phyloP scores from a whole-genome alignment of 2,797 vertebrate species.

The Cossypha niveicapilla region DNA sequence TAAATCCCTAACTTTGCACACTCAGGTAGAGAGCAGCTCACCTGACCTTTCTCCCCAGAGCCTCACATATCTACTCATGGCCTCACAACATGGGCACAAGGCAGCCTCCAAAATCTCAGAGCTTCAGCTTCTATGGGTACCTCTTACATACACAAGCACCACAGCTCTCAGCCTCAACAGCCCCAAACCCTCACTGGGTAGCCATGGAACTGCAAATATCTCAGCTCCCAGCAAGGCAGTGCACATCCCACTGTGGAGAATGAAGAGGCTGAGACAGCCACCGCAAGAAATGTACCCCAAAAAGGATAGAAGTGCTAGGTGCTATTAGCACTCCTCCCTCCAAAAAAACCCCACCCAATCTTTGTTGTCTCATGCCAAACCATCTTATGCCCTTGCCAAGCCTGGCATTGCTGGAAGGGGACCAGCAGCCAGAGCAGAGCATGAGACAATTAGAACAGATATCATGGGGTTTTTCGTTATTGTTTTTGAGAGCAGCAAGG shows the following conservation, averaged over 20 bases:
- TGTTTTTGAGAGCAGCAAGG: neutral
- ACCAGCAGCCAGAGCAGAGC: neutral
- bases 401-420: neutral
- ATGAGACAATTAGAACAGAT: neutral
- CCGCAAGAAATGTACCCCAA: neutral
- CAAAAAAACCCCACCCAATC: fast-evolving
- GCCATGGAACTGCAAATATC: neutral
- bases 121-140: fast-evolving
- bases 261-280: fast-evolving
- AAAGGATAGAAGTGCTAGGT: neutral
- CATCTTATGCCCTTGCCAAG: neutral
- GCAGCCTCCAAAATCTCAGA: neutral
- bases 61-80: neutral
- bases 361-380: neutral
- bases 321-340: neutral
- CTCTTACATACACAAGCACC: neutral
- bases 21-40: neutral
- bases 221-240: neutral
- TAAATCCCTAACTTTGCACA: neutral
- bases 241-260: neutral
- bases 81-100: neutral
- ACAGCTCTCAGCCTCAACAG: neutral
- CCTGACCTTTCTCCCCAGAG: neutral
- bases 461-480: neutral
- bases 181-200: neutral